Conservation (phyloP, 2,113 vertebrate species). For the Octodon degus region DNA sequence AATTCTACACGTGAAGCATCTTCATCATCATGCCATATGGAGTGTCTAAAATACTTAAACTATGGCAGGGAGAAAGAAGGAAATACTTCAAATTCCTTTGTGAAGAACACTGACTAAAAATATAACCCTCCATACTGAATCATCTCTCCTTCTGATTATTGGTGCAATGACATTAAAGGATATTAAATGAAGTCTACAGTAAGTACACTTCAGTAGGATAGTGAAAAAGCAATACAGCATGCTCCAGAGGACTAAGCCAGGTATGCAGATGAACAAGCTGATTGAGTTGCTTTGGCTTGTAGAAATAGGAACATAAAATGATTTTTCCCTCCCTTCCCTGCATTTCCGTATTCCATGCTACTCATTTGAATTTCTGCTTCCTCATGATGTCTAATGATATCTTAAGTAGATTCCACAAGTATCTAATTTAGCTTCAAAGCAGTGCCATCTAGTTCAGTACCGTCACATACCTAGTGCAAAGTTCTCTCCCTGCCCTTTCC, state of each 20-base stretch:
- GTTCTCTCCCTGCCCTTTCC: not conserved
- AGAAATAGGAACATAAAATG: not conserved
- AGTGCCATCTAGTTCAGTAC: not conserved
- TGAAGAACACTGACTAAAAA: not conserved
- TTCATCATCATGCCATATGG: not conserved
- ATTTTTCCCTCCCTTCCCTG: not conserved
- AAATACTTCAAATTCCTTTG: constrained; percentile 23
- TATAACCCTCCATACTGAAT: not conserved
- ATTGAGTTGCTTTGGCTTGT: not conserved
- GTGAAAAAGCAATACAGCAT: not conserved
- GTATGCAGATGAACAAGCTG: not conserved
- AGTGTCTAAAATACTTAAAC: not conserved
- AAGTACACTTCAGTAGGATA: not conserved
- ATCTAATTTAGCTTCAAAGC: constrained; percentile 6
- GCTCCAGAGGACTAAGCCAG: not conserved
- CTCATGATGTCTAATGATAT: not conserved
- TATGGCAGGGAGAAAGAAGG: constrained; percentile 14
- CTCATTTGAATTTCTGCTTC: not conserved
- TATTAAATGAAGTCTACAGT: not conserved
- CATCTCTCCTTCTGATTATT: not conserved
- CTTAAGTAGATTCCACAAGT: not conserved
- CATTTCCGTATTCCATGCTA: not conserved
- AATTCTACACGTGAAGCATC: not conserved
- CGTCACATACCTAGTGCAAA: not conserved
- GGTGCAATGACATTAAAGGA: not conserved